These are phyloP conservation scores for Protonibea diacanthus DNA, from an alignment of 2,797 vertebrate genomes.

Conservation along the genomic window DNA sequence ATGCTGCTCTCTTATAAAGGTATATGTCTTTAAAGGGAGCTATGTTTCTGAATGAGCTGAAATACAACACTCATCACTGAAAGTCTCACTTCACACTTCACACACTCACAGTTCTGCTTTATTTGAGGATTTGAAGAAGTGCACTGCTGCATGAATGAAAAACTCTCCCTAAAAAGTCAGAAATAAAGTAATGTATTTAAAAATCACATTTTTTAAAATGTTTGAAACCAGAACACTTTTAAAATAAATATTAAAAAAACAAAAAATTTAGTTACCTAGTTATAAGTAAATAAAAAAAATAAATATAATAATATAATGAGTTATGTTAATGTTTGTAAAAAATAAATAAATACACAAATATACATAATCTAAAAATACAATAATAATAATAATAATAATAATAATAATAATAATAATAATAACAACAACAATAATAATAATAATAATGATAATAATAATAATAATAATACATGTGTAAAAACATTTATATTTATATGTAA, in stretches of 20 bases:
- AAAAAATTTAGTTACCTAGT: not conserved
- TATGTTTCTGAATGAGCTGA: constrained; percentile 57
- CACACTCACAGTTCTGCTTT: constrained; percentile 14
- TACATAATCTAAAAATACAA: not conserved
- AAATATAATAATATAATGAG: not conserved
- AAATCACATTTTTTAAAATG: not conserved
- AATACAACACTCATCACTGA: constrained; percentile 24
- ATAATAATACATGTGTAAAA: constrained; percentile 4
- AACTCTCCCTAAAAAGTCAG: not conserved
- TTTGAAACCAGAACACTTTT: not conserved
- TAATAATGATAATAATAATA: constrained; percentile 28
- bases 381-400: constrained; percentile 14
- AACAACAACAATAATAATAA: constrained; percentile 19
- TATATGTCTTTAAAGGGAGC: constrained; percentile 64
- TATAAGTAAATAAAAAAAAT: not conserved
- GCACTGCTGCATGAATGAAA: constrained; percentile 9
- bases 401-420: constrained; percentile 27
- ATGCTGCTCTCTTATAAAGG: constrained; percentile 69
- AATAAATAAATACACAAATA: not conserved
- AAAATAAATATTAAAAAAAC: not conserved
- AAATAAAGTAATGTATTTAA: not conserved
- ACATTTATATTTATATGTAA: constrained; percentile 33
- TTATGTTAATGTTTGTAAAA: not conserved
- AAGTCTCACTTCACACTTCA: constrained; percentile 45
- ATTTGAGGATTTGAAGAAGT: constrained; percentile 5